These are phyloP conservation scores for Motacilla alba DNA, from an alignment of 2,113 vertebrate species.

Conservation along the genomic window DNA sequence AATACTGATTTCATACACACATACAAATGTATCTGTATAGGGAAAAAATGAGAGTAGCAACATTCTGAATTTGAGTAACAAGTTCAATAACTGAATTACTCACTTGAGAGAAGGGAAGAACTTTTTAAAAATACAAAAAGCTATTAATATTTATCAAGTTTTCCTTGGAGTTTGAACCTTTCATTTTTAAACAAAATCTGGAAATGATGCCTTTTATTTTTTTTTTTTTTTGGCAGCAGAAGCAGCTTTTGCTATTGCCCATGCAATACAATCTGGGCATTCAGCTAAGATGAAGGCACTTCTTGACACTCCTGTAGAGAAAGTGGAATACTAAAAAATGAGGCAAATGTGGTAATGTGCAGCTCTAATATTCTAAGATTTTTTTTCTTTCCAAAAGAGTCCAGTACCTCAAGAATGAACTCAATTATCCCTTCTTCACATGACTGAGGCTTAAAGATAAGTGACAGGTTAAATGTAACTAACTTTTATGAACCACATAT, in stretches of 20 bases:
- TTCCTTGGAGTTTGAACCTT: background rate
- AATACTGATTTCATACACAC: background rate
- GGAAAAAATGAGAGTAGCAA: background rate
- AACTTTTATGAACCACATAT: background rate
- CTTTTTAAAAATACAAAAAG: background rate
- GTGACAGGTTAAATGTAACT: background rate
- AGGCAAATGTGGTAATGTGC: background rate
- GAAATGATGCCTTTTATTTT: background rate
- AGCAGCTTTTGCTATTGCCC: slow-evolving; percentile 1
- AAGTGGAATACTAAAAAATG: background rate
- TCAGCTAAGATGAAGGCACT: slow-evolving; percentile 48
- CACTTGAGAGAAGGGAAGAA: background rate
- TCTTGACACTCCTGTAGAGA: slow-evolving; percentile 8
- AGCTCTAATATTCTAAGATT: background rate
- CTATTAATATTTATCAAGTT: background rate
- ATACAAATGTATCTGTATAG: background rate
- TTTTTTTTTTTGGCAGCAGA: background rate
- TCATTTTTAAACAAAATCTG: background rate
- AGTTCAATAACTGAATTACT: background rate
- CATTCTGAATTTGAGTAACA: background rate
- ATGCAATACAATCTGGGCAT: background rate
- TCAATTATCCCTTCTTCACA: background rate
- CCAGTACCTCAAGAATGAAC: background rate
- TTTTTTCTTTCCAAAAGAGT: background rate
- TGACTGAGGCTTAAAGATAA: background rate